phyloP scores from a whole-genome alignment of 1,140 invertebrate genomes.

The Pogonus chalceus region DNA sequence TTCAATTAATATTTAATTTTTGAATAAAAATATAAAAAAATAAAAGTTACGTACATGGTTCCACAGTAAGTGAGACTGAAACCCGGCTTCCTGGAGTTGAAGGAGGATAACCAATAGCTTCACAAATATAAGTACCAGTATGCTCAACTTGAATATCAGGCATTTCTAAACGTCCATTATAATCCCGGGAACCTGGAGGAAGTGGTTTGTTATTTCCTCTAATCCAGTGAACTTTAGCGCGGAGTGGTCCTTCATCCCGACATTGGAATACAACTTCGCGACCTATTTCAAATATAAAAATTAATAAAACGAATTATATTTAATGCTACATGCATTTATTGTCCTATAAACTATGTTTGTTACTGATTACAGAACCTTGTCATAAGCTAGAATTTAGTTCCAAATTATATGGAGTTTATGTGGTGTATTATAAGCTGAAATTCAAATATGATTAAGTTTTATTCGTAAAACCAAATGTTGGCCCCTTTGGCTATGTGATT shows the following conservation, averaged over 20 bases:
- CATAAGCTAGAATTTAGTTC: too few species aligned
- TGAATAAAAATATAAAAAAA: conserved; percentile 9
- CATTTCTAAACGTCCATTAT: conserved; percentile 72
- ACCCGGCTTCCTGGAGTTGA: conserved; percentile 41
- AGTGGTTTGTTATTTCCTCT: conserved; percentile 57
- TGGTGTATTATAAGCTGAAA: too few species aligned
- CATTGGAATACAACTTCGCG: conserved; percentile 86
- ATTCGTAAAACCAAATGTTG: too few species aligned
- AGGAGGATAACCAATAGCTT: conserved; percentile 58
- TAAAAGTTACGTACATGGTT: conserved; percentile 53
- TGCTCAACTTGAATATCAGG: conserved; percentile 69
- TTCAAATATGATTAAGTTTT: too few species aligned
- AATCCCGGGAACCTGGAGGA: conserved; percentile 58
- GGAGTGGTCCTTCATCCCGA: conserved; percentile 70
- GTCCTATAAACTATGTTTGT: too few species aligned
- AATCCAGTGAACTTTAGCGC: conserved; percentile 67
- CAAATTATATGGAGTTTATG: too few species aligned
- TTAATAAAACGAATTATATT: conserved; percentile 6
- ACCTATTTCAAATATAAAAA: conserved; percentile 41
- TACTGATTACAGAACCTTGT: too few species aligned
- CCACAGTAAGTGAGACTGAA: conserved; percentile 56
- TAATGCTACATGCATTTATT: too few species aligned
- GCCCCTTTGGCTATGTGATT: too few species aligned
- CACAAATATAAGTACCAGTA: conserved; percentile 70
- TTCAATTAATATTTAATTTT: too few species aligned